A percentile compares a stretch with the other conserved stretches of the same genome.
Conservation (phyloP, 2,888 invertebrate genomes). For the Phyllotreta striolata region DNA sequence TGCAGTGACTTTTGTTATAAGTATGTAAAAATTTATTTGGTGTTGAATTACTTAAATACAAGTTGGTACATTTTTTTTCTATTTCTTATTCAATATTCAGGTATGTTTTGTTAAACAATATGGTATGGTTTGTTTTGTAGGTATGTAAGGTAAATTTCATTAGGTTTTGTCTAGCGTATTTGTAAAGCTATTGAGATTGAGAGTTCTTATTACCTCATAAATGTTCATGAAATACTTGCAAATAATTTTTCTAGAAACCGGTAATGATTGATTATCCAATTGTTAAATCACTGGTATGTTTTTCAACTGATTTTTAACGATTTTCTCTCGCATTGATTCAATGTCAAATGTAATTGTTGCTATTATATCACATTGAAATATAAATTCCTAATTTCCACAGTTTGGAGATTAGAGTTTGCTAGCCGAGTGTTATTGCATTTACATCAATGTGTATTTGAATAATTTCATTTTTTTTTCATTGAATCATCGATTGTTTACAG, state of each 20-base stretch:
- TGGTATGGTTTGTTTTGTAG: too few species aligned
- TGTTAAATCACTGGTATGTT: background rate
- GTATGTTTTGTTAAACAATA: too few species aligned
- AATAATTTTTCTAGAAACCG: background rate
- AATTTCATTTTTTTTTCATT: background rate
- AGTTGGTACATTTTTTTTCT: too few species aligned
- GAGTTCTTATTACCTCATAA: too few species aligned
- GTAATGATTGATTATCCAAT: background rate
- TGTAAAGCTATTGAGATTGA: too few species aligned
- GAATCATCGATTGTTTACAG: background rate
- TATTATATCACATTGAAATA: constrained; percentile 1
- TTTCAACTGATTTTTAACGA: background rate
- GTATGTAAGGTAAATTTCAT: too few species aligned
- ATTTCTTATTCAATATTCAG: too few species aligned
- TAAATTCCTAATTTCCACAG: background rate
- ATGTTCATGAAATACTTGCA: too few species aligned
- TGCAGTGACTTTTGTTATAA: too few species aligned
- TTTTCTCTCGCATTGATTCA: background rate
- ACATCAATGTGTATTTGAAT: background rate
- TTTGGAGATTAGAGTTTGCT: background rate
- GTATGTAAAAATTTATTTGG: too few species aligned
- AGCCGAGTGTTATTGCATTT: background rate
- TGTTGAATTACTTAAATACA: too few species aligned
- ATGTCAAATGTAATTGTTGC: constrained; percentile 6
- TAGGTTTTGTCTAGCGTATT: too few species aligned